These are phyloP conservation scores for Prietella phreatophila DNA, from an alignment of 2,113 vertebrate species.

Conservation along the genomic window DNA sequence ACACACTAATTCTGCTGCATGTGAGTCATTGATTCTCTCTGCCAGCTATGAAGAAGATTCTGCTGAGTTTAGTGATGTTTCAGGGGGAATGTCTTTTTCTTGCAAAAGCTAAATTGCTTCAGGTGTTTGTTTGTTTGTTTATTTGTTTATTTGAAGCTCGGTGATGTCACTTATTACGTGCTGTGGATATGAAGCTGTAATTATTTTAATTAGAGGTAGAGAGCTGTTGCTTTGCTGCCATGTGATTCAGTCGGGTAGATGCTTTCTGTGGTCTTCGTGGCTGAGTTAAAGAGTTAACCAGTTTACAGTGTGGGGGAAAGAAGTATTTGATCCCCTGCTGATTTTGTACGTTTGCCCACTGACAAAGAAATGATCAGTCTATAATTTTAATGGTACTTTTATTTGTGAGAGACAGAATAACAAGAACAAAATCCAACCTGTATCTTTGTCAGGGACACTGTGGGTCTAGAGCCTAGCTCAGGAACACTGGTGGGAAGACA, in stretches of 20 bases:
- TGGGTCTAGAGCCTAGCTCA: background rate
- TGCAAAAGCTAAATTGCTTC: background rate
- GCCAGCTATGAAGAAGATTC: background rate
- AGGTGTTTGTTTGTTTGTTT: background rate
- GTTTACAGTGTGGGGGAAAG: no score
- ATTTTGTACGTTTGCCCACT: no score
- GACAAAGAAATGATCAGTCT: no score
- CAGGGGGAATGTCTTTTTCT: background rate
- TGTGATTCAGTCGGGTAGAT: background rate
- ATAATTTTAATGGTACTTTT: no score
- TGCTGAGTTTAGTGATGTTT: background rate
- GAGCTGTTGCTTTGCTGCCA: background rate
- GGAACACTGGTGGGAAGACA: background rate
- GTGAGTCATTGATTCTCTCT: background rate
- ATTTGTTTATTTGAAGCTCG: no score
- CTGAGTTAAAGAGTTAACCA: no score
- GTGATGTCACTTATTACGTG: background rate
- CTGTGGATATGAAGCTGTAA: background rate
- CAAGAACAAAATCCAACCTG: no score
- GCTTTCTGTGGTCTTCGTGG: background rate
- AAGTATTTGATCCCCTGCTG: no score
- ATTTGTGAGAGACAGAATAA: no score
- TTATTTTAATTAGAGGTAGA: background rate
- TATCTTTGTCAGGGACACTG: background rate
- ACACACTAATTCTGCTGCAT: background rate